Evolutionary conservation across 1,140 invertebrate genomes (phyloP), one percentile per base, ranked within the genome.

Genomic region (Cyclina sinensis): DNA sequence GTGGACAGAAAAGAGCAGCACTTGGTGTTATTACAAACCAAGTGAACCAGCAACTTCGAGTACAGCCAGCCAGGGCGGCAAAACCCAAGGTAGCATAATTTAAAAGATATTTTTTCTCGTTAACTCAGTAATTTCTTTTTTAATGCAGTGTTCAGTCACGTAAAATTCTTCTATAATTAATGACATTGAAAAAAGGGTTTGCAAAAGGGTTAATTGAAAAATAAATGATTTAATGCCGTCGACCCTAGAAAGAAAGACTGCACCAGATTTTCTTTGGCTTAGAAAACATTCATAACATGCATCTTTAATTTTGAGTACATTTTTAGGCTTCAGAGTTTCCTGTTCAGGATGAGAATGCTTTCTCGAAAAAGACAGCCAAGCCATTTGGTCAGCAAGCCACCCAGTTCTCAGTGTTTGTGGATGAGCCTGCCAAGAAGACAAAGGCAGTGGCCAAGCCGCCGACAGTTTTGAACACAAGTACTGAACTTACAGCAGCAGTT

Each of bases 11-110:
- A 88, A 85, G 94, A 68, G 92, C 93, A 79, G 93, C 92, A 32
- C 89, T 94, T 11, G 93, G 93, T 51, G 91, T 90, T 7, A 94
- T 94, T 43, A 93, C 94, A 35, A 94, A 94, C 81, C 91, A 94
- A 81, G 90, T 73, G 27, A 87, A 87, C 46, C 84, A 76, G 39
- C 21, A 57, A 12, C 18, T 91, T 24, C 82, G 94, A 83, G 90
- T 93, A 35, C 94, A 94, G 73, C 94, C 94, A n/a, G 91, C 89
- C 48, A 90, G 94, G 84, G 93, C 93, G 37, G 94, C 91, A n/a
- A 94, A 94, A 80, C 85, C 85, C 80, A 87, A 87, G 88, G 92
- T 91, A 78, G 27, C 1, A 18, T 57, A n/a, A n/a, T n/a, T n/a
- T n/a, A n/a, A n/a, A n/a, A n/a, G n/a, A n/a, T n/a, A n/a, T n/a